phyloP scores from a whole-genome alignment of 1,140 invertebrate species.

The Temnothorax curvispinosus region DNA sequence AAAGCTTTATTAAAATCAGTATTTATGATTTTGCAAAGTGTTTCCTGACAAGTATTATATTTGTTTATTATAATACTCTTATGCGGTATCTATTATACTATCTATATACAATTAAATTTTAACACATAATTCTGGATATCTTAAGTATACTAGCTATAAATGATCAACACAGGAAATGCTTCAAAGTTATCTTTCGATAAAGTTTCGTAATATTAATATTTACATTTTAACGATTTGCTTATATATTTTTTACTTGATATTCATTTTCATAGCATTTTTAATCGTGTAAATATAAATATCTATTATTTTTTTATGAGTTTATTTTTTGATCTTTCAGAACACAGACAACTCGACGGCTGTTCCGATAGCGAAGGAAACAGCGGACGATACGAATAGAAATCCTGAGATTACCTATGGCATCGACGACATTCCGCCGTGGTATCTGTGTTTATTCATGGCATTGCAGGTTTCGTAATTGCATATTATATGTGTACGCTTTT shows the following conservation, averaged over 20 bases:
- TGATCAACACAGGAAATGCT: too few species aligned
- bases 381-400: constrained; percentile 74
- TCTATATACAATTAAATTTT: too few species aligned
- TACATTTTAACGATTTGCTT: background rate
- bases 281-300: background rate
- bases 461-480: constrained; percentile 88
- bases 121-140: too few species aligned
- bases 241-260: background rate
- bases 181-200: too few species aligned
- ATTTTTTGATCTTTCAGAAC: constrained; percentile 38
- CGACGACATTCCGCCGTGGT: constrained; percentile 94
- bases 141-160: too few species aligned
- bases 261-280: background rate
- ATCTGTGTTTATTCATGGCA: constrained; percentile 93
- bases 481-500: background rate
- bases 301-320: background rate
- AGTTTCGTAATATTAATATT: background rate
- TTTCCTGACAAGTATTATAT: too few species aligned
- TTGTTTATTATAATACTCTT: too few species aligned
- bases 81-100: too few species aligned
- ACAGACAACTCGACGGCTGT: background rate
- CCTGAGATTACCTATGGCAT: constrained; percentile 90
- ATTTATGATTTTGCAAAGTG: too few species aligned
- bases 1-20: too few species aligned
- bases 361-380: background rate